Evolutionary conservation across 2,888 invertebrate genomes (phyloP), one percentile per base, ranked within the genome.

Genomic region (Halictus quadricinctus): DNA sequence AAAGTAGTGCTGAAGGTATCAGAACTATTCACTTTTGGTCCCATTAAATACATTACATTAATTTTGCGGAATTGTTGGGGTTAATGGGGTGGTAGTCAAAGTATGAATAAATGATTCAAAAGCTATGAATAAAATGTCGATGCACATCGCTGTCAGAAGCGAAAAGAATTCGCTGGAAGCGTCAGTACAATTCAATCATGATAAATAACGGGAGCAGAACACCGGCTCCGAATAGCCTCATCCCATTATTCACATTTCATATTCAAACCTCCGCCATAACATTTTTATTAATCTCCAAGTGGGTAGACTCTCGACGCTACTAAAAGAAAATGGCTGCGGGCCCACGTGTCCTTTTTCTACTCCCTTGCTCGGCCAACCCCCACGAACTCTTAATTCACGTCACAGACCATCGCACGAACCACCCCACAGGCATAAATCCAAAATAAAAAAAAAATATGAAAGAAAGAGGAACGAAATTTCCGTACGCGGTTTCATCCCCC

Each of bases 191-290:
- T 70, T 70, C 43, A 43, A 70, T 70, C 70, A n/a, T n/a, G 70
- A 10, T 43, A 43, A 70, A 70, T 43, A 70, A 21, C 43, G n/a
- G n/a, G 70, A 2, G 43, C 43, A 13, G 13, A 43, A 5, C 12
- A 70, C 36, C 41, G 21, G 43, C 43, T 36, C 69, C 58, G 46
- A 46, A 25, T 50, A n/a, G 75, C 43, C 21, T 60, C 25, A 1
- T 50, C 43, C 58, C 46, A 60, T 78, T 50, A 21, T 72, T 41
- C 70, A 13, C 70, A 43, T 70, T 70, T 70, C 70, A 70, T 43
- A 76, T 77, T 81, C 81, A 50, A 81, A 46, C 81, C 46, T 73
- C 50, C 41, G 73, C 48, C 50, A 73, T 73, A 50, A 50, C 50
- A 70, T 41, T 70, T 70, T 70, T 70, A 70, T 70, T 70, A 70